A percentile compares a stretch with the other conserved stretches of the same genome.
phyloP scores from a whole-genome alignment of 2,113 vertebrate genomes.

The Hydrolagus affinis region DNA sequence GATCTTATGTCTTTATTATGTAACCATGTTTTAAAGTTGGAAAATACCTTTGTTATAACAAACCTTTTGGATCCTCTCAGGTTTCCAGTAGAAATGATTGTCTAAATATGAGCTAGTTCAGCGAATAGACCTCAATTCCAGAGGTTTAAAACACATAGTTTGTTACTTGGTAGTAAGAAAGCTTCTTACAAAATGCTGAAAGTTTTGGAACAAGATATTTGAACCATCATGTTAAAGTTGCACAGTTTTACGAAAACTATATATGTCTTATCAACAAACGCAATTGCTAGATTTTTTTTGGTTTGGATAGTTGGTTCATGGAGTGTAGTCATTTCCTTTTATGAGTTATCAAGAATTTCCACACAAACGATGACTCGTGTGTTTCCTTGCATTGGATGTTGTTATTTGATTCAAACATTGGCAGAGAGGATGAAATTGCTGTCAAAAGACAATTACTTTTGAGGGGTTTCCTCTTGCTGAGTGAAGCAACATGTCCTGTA shows the following conservation, averaged over 20 bases:
- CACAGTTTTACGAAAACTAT: neutral
- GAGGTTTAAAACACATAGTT: neutral
- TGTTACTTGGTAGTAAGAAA: neutral
- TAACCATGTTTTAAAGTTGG: neutral
- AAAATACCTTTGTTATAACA: no score
- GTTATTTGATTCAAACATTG: neutral
- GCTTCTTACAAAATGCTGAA: neutral
- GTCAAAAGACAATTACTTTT: slow-evolving; percentile 1
- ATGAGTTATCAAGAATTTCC: slow-evolving; percentile 23
- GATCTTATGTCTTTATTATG: neutral
- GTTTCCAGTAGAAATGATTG: no score
- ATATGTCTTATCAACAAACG: neutral
- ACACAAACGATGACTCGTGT: neutral
- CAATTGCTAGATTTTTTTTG: neutral
- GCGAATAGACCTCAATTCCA: slow-evolving; percentile 6
- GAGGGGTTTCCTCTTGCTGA: no score
- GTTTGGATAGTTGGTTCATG: neutral
- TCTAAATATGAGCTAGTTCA: neutral
- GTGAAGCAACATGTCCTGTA: no score
- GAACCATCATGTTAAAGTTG: neutral
- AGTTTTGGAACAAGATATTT: neutral
- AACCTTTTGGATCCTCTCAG: no score
- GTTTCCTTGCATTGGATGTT: neutral
- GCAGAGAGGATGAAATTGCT: neutral
- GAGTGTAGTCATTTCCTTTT: slow-evolving; percentile 25